Evolutionary conservation across 2,797 vertebrate genomes (phyloP).

Genomic region (Sitta carolinensis): DNA sequence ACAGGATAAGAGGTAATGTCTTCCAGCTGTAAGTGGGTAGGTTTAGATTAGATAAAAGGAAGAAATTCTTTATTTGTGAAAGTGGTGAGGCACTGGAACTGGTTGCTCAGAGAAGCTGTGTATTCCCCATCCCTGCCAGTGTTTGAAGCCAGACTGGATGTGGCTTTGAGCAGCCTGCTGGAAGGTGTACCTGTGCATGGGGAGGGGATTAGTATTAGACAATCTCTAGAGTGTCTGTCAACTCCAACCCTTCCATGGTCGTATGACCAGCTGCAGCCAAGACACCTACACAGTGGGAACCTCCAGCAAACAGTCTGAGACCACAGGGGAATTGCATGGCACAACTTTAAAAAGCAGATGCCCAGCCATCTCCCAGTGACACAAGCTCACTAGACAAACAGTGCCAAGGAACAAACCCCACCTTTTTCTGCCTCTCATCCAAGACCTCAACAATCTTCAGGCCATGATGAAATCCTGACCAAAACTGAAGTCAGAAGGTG

Average conservation of each 20-base stretch:
- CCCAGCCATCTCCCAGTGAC: neutral
- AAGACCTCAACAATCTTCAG: neutral
- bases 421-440: neutral
- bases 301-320: neutral
- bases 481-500: neutral
- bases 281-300: accelerated
- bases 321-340: neutral
- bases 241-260: neutral
- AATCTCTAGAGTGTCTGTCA: neutral
- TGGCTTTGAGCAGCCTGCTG: neutral
- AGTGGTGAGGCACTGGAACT: neutral
- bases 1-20: neutral
- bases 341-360: neutral
- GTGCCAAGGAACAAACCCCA: neutral
- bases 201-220: neutral
- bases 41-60: neutral
- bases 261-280: neutral
- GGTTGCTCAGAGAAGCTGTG: neutral
- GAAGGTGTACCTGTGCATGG: neutral
- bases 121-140: neutral
- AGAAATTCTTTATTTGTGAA: neutral
- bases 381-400: neutral
- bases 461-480: neutral
- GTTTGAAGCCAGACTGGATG: neutral
- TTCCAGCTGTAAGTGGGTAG: neutral